Percentiles rank a stretch among this genome's conserved stretches.
Conservation (phyloP, 2,797 vertebrate species). For the Stomatorhinus walkeri region DNA sequence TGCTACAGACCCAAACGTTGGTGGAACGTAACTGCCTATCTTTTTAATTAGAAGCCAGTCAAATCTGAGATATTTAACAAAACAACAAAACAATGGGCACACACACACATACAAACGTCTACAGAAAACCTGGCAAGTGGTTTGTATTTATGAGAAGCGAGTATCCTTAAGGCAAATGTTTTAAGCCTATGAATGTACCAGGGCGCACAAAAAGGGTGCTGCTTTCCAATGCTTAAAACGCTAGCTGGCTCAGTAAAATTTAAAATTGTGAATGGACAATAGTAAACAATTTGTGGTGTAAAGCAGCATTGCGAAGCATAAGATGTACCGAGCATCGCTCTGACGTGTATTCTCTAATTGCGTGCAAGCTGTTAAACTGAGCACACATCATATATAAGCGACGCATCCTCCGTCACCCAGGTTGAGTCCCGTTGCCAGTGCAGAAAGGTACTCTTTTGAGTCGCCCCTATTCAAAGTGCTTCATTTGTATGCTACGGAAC, state of each 20-base stretch:
- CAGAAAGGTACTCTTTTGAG: constrained; percentile 54
- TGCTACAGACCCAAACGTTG: neutral
- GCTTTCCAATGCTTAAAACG: neutral
- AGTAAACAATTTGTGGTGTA: constrained; percentile 1
- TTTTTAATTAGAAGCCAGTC: neutral
- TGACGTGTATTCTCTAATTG: neutral
- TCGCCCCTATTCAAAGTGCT: constrained; percentile 56
- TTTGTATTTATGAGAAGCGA: neutral
- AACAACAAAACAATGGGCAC: neutral
- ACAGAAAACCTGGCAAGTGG: neutral
- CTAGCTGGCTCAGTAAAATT: neutral
- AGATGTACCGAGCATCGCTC: neutral
- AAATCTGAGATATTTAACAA: neutral
- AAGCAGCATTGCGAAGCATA: neutral
- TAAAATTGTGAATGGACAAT: neutral
- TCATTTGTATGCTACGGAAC: constrained; percentile 63
- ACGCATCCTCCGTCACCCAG: constrained; percentile 27
- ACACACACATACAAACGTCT: constrained; percentile 20
- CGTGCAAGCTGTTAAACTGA: neutral
- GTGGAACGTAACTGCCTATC: neutral
- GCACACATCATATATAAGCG: neutral
- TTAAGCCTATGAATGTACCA: neutral
- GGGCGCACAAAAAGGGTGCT: neutral
- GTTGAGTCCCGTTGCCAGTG: constrained; percentile 28
- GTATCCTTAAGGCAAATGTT: neutral